phyloP scores from a whole-genome alignment of 2,113 vertebrate species.

The Ibidorhyncha struthersii region DNA sequence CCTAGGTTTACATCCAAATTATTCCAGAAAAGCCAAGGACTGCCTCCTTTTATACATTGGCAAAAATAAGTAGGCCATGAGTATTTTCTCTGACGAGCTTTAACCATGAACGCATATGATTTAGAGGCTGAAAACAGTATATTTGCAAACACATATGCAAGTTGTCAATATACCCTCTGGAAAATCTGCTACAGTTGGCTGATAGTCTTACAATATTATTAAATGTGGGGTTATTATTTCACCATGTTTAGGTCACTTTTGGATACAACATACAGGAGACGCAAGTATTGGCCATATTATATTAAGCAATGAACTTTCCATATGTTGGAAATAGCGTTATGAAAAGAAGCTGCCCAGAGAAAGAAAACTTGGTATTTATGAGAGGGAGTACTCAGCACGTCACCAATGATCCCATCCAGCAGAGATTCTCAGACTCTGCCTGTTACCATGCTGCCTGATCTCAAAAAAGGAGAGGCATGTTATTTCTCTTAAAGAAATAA shows the following conservation, averaged over 20 bases:
- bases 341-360: conserved; percentile 7
- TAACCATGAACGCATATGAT: background rate
- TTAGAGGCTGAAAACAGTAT: background rate
- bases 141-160: conserved; percentile 13
- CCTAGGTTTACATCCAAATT: background rate
- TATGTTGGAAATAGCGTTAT: conserved; percentile 3
- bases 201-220: background rate
- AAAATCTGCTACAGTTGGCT: conserved; percentile 37
- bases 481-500: conserved; percentile 33
- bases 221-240: conserved; percentile 17
- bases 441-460: background rate
- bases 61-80: background rate
- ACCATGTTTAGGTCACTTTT: conserved; percentile 52
- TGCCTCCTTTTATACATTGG: background rate
- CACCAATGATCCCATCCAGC: background rate
- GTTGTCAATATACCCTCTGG: conserved; percentile 2
- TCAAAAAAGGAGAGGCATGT: background rate
- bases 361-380: conserved; percentile 14
- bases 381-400: background rate
- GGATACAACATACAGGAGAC: conserved; percentile 2
- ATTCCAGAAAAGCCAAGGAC: background rate
- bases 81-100: background rate
- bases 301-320: conserved; percentile 40
- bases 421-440: conserved; percentile 12
- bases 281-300: background rate